Base-by-base conservation (phyloP, 2,888 invertebrate genomes). In the Acleris cristana region DNA sequence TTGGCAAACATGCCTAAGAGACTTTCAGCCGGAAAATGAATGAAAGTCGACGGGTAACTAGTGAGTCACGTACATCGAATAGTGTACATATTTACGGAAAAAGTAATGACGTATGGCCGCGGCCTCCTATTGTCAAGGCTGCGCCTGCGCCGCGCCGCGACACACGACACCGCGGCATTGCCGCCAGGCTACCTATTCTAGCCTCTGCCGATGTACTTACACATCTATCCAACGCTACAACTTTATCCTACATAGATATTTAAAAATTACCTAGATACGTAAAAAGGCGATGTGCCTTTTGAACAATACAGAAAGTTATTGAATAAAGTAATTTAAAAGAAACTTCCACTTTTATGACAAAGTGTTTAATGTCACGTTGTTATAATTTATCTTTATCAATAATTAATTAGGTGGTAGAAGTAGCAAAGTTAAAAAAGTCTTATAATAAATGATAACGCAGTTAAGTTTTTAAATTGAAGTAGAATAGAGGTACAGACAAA, bases 11-110 rank as follows among this genome's bases (percentile, higher is more conserved):
- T 82, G 49, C 52, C 53, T 63, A 80, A 79, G 79, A 79, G 81
- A 86, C 84, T 86, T 88, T 86, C 86, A 86, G 87, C 83, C 82
- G 84, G 86, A 86, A 87, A 89, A 88, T 91, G 90, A 92, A 92
- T 90, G 91, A 90, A 90, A 88, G 86, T 84, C 84, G 87, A 82
- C 85, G 81, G 72, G 79, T 79, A 74, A 72, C 45, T 48, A 40
- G 72, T 86, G 87, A 88, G 74, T 89, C 88, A 88, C 73, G 70
- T 73, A 70, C 72, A 75, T 73, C 70, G 61, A 72, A 56, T 73
- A 66, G 66, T 71, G 74, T 75, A 72, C 76, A 74, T 81, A 77
- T 63, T 64, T 66, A 57, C 44, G 54, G 67, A 63, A 63, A 60
- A 67, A 63, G 58, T 57, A 44, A 58, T 53, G 45, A 57, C 62